A percentile compares a stretch with the other conserved stretches of the same genome.
These are phyloP conservation scores for Andinoacara biseriatus DNA, from an alignment of 2,113 vertebrate genomes.

Conservation along the genomic window DNA sequence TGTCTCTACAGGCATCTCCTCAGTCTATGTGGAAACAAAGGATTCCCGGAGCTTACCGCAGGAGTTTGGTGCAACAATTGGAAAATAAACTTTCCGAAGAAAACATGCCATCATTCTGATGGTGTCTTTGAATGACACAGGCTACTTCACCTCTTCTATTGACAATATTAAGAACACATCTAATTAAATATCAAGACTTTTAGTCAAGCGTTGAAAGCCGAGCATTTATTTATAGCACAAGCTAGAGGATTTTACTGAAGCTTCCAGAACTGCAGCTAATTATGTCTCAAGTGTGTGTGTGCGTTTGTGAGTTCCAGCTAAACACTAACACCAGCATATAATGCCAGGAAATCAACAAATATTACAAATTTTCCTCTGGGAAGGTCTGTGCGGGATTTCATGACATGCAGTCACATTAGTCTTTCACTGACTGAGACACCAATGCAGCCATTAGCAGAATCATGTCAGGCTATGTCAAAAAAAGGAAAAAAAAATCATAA, in stretches of 20 bases:
- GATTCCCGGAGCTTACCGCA: neutral
- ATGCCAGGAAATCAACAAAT: neutral
- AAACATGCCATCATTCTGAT: neutral
- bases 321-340: neutral
- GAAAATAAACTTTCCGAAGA: neutral
- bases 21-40: neutral
- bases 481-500: neutral
- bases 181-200: neutral
- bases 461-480: neutral
- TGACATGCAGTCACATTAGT: neutral
- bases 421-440: neutral
- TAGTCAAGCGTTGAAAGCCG: slow-evolving; percentile 14
- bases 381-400: neutral
- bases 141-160: neutral
- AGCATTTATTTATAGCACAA: slow-evolving; percentile 11
- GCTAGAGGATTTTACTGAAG: slow-evolving; percentile 19
- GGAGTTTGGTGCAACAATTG: neutral
- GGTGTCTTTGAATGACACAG: neutral
- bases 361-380: neutral
- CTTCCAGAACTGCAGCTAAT: slow-evolving; percentile 30
- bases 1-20: neutral
- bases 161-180: neutral
- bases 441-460: neutral
- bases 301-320: neutral
- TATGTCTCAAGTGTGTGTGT: slow-evolving; percentile 11